Conservation (phyloP, 2,113 vertebrate genomes). For the Polyodon spathula region DNA sequence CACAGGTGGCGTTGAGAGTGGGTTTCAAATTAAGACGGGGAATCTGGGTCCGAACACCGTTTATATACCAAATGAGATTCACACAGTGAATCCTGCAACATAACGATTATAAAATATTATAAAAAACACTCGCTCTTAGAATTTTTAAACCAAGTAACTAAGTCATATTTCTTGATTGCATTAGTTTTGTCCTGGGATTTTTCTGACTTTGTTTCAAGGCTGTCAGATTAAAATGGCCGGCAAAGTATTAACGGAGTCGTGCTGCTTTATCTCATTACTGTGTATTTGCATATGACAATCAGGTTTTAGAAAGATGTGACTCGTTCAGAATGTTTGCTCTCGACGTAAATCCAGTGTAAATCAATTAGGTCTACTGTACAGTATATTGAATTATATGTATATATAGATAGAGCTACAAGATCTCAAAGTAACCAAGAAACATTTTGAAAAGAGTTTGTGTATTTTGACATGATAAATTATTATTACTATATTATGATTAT, state of each 20-base stretch:
- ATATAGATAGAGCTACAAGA: no score
- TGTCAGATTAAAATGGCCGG: conserved; percentile 52
- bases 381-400: no score
- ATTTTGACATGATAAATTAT: no score
- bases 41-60: no score
- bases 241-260: conserved; percentile 54
- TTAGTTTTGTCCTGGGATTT: conserved; percentile 30
- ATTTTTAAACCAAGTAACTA: conserved; percentile 13
- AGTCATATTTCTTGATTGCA: conserved; percentile 31
- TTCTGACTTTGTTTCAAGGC: conserved; percentile 43
- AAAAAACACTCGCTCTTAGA: conserved; percentile 14
- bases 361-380: no score
- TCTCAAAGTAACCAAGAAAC: no score
- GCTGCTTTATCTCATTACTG: conserved; percentile 51
- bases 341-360: no score
- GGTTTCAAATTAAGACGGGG: conserved; percentile 9
- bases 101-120: not conserved
- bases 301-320: no score
- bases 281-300: conserved; percentile 48
- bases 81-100: not conserved
- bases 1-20: not conserved
- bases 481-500: no score
- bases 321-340: no score
- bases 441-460: no score
- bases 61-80: not conserved